These are phyloP conservation scores for Halichoeres trimaculatus DNA, from an alignment of 2,113 vertebrate genomes.

Conservation along the genomic window DNA sequence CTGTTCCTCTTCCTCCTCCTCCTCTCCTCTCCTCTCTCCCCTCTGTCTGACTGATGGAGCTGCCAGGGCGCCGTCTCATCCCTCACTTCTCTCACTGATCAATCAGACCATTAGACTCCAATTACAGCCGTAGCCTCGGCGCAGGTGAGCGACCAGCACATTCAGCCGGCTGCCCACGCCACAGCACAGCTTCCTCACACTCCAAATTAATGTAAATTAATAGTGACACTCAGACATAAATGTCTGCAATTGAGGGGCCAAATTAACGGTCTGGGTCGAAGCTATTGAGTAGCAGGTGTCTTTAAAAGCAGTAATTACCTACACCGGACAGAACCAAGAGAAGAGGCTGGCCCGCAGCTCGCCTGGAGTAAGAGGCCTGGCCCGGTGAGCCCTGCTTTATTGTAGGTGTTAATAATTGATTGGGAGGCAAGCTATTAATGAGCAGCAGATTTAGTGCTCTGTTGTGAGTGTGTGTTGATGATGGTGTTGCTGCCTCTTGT, in stretches of 20 bases:
- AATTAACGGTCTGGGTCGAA: conserved; percentile 84
- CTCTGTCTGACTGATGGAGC: conserved; percentile 75
- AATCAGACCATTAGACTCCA: conserved; percentile 88
- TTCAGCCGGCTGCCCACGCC: conserved; percentile 66
- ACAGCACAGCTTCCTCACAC: conserved; percentile 63
- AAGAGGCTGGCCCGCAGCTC: conserved; percentile 63
- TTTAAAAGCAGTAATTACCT: conserved; percentile 85
- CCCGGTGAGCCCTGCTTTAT: conserved; percentile 72
- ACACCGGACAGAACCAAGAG: conserved; percentile 75
- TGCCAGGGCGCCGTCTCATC: conserved; percentile 76
- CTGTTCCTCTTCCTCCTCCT: conserved; percentile 46
- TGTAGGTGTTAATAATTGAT: conserved; percentile 88
- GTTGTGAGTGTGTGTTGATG: conserved; percentile 81
- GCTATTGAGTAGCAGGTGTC: conserved; percentile 89
- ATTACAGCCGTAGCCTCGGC: conserved; percentile 80
- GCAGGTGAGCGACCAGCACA: conserved; percentile 84
- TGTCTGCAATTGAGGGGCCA: conserved; percentile 82
- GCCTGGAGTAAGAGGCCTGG: conserved; percentile 77
- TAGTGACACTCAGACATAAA: conserved; percentile 88
- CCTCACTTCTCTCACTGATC: conserved; percentile 82
- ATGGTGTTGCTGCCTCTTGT: conserved; percentile 77
- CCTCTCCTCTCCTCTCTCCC: conserved; percentile 32
- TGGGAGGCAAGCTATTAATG: conserved; percentile 85
- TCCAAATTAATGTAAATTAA: conserved; percentile 88
- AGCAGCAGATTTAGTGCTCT: conserved; percentile 79